Evolutionary conservation across 2,888 invertebrate species (phyloP).

Genomic region (Chrysopilus asiliformis): DNA sequence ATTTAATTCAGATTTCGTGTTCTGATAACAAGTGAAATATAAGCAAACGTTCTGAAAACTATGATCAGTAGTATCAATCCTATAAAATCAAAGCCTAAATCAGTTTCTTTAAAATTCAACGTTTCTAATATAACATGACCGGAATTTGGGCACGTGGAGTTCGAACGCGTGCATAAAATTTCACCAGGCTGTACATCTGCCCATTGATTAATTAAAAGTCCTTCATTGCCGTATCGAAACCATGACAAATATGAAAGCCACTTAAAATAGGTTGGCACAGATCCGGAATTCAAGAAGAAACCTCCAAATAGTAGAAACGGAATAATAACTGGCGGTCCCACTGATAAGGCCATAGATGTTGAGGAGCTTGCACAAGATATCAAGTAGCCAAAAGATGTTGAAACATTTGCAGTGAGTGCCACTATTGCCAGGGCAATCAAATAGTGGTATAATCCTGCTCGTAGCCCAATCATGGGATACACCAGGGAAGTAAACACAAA

Average conservation of each 20-base stretch:
- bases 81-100: constrained; percentile 58
- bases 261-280: constrained; percentile 68
- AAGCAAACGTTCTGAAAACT: constrained; percentile 62
- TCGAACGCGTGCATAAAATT: constrained; percentile 60
- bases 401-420: constrained; percentile 73
- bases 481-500: constrained; percentile 66
- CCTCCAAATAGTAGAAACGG: constrained; percentile 93
- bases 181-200: constrained; percentile 52
- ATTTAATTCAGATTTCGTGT: too few species aligned
- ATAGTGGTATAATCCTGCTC: constrained; percentile 57
- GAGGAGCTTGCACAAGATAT: constrained; percentile 76
- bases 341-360: constrained; percentile 75
- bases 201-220: constrained; percentile 83
- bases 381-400: constrained; percentile 83
- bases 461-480: constrained; percentile 82
- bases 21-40: constrained; percentile 55
- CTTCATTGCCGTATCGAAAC: constrained; percentile 88
- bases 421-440: constrained; percentile 55
- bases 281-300: constrained; percentile 85
- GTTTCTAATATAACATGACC: constrained; percentile 68
- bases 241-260: constrained; percentile 84
- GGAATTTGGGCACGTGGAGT: constrained; percentile 62
- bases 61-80: constrained; percentile 56
- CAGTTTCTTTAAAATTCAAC: constrained; percentile 57
- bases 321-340: constrained; percentile 84